Percentiles rank a stretch among this genome's conserved stretches.
phyloP scores from a whole-genome alignment of 2,113 vertebrate species.

The Chlorodrepanis virens region DNA sequence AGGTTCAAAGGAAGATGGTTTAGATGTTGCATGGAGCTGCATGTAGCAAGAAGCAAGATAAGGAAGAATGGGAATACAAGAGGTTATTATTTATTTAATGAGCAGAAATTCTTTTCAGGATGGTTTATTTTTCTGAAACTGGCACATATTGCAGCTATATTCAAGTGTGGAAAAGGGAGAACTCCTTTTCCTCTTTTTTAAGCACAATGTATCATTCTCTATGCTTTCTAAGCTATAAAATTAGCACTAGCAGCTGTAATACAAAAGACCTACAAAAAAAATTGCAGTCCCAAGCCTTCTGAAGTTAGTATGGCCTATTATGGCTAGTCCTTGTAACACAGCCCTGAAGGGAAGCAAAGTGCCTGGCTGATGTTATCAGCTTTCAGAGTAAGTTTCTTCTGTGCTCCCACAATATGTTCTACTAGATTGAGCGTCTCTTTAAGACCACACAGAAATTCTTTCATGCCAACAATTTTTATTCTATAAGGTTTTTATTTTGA shows the following conservation, averaged over 20 bases:
- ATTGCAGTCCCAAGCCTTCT: neutral
- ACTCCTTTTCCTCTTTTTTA: neutral
- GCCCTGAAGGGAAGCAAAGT: neutral
- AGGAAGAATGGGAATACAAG: neutral
- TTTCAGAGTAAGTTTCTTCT: neutral
- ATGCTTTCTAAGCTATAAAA: neutral
- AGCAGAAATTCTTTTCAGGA: neutral
- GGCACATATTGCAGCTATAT: neutral
- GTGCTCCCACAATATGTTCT: neutral
- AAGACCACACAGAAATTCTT: neutral
- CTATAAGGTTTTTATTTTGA: neutral
- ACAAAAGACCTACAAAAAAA: neutral
- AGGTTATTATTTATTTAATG: neutral
- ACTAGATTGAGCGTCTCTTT: neutral
- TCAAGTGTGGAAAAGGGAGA: neutral
- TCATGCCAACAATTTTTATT: neutral
- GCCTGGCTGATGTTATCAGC: neutral
- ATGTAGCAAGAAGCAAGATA: neutral
- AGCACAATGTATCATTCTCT: neutral
- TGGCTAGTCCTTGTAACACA: neutral
- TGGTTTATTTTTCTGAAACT: neutral
- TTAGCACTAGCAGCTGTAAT: conserved; percentile 2
- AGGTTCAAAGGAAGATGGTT: neutral
- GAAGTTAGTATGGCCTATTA: neutral
- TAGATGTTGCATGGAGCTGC: neutral